Evolutionary conservation across 2,113 vertebrate species (phyloP).

Genomic region (Osmerus mordax): DNA sequence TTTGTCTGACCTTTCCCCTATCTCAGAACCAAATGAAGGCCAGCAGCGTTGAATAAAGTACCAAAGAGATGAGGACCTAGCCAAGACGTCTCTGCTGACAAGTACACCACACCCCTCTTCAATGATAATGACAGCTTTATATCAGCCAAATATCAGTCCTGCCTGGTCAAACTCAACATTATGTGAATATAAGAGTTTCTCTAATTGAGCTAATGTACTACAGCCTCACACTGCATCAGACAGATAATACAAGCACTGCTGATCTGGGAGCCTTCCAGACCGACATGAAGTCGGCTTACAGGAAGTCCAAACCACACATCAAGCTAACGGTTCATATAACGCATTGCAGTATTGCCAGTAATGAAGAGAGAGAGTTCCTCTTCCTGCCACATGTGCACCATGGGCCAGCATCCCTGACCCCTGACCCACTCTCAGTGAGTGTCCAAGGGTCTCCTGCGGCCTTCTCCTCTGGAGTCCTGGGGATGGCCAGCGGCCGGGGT

Average conservation of each 20-base stretch:
- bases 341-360: neutral
- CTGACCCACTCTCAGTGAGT: constrained; percentile 54
- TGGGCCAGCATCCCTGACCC: constrained; percentile 53
- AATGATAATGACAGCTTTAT: neutral
- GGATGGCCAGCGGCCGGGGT: constrained; percentile 56
- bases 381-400: constrained; percentile 52
- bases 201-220: neutral
- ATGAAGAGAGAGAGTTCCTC: constrained; percentile 19
- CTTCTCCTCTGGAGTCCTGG: constrained; percentile 50
- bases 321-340: neutral
- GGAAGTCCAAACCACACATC: neutral
- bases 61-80: too few relatives aligned
- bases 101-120: too few relatives aligned
- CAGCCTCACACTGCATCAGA: neutral
- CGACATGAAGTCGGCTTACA: neutral
- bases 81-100: too few relatives aligned
- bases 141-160: neutral
- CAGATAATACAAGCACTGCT: neutral
- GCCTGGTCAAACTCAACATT: neutral
- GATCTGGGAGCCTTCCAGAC: neutral
- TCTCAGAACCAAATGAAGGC: too few relatives aligned
- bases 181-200: neutral
- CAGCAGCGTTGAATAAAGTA: too few relatives aligned
- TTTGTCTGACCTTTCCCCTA: too few relatives aligned
- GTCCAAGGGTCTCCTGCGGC: constrained; percentile 52